Conservation (phyloP, 2,888 invertebrate genomes). For the Ennomos fuscantarius region DNA sequence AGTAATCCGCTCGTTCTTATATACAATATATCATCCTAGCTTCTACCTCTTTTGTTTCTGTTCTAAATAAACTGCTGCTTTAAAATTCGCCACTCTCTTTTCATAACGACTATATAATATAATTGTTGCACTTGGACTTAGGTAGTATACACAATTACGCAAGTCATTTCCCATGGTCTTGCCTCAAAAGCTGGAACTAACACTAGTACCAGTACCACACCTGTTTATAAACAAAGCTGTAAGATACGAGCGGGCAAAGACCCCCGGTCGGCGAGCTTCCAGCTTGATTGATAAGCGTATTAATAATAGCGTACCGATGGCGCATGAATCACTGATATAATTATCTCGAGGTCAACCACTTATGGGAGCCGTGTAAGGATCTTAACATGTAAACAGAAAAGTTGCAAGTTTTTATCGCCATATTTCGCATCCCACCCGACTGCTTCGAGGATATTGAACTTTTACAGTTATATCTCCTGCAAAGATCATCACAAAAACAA, state of each 20-base stretch:
- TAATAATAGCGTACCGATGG: slow-evolving; percentile 32
- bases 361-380: slow-evolving; percentile 3
- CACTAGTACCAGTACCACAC: too few relatives aligned
- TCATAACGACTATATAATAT: too few relatives aligned
- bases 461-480: slow-evolving; percentile 18
- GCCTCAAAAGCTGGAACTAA: too few relatives aligned
- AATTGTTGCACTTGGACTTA: too few relatives aligned
- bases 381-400: slow-evolving; percentile 13
- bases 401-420: slow-evolving; percentile 1
- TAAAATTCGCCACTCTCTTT: too few relatives aligned
- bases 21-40: too few relatives aligned
- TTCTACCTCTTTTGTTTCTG: too few relatives aligned
- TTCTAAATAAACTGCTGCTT: too few relatives aligned
- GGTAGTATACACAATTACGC: too few relatives aligned
- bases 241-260: slow-evolving; percentile 50
- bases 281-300: slow-evolving; percentile 48
- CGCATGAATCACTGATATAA: slow-evolving; percentile 40
- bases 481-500: slow-evolving; percentile 16
- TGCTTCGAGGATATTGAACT: slow-evolving; percentile 9
- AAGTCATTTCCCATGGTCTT: too few relatives aligned
- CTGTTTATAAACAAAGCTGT: slow-evolving; percentile 22
- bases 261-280: slow-evolving; percentile 48
- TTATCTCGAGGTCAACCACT: slow-evolving; percentile 39
- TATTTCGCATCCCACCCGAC: not conserved
- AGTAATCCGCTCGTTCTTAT: too few relatives aligned